Evolutionary conservation across 2,797 vertebrate genomes (phyloP), one percentile per base, ranked within the genome.

Genomic region (Anguilla obscura): DNA sequence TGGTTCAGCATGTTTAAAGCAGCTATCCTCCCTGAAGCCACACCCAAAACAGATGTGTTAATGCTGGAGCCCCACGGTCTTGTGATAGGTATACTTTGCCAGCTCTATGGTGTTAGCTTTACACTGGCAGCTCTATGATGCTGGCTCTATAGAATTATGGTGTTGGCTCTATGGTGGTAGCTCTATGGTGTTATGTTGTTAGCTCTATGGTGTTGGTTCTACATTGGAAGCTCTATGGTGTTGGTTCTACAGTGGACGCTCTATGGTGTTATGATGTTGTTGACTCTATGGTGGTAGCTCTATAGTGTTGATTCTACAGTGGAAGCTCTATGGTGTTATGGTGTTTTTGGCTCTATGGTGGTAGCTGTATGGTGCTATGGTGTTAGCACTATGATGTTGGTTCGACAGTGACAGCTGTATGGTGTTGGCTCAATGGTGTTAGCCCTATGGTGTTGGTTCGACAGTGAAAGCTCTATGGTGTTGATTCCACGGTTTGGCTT

Each of bases 1-100:
- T 94, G 96, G 74, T 93, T 94, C 85, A 98, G 91, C 96, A 98
- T 98, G 92, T 96, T 97, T 1, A 98, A 91, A 8, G 96, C 98
- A 60, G 97, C 98, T 4, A 95, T 90, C 90, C 94, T 95, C 88
- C 98, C 98, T 98, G 91, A 10, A 36, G 24, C 0, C 12, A 24
- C 36, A 86, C 84, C 54, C 88, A 71, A 10, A 36, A 16, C 0
- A 80, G 10, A 27, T 12, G 21, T 14, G 5, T n/a, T n/a, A 3
- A 30, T 82, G 33, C 1, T 48, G 48, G 79, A 82, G 33, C 30
- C 40, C 56, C 4, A 36, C 83, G 24, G 88, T 36, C 52, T 85
- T 85, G 87, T 0, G 40, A 48, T n/a, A 18, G 50, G 36, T n/a
- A 40, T 30, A 45, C 16, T 76, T 33, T 86, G 8, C 50, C 45